Evolutionary conservation across 1,140 invertebrate genomes (phyloP), one percentile per base, ranked within the genome.

Genomic region (Sitobion miscanthi): DNA sequence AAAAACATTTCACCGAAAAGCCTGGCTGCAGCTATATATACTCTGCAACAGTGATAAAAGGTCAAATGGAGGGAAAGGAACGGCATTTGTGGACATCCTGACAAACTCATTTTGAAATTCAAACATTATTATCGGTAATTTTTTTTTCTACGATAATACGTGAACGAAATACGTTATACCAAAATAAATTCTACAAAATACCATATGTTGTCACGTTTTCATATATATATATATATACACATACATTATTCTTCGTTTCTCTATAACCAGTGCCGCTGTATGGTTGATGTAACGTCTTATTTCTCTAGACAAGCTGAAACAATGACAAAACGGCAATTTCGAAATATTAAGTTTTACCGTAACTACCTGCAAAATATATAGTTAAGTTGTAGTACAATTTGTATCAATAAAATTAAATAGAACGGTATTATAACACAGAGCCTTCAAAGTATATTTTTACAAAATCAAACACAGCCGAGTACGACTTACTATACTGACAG

Each of bases 31-130:
- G 49, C 49, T 47, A 47, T 54, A 20, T 30, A 69, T 30, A 25
- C 25, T 49, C 45, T n/a, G 52, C 21, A 47, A 47, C 25, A 25
- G 35, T 25, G 25, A 90, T 90, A 69, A 90, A 90, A 69, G 57
- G 89, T 90, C 89, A 69, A 90, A 69, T 45, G 54, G 54, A 69
- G 89, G 20, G 45, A 90, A 69, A 49, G 25, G 42, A 57, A 90
- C 17, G 23, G 54, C 54, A 42, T 17, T n/a, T 69, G 89, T 69
- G 57, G 57, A 90, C 57, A 90, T 45, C 38, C 42, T 57, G 38
- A 69, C 89, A 90, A 90, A 90, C 89, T 90, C 57, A 90, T 69
- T 90, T 69, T 90, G 89, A 69, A 90, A 57, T 90, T 90, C 89
- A 90, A 90, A 90, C 89, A 90, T 90, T 69, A 69, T 90, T 90